Conservation (phyloP, 1,140 invertebrate species). For the Drosophila seguyi region DNA sequence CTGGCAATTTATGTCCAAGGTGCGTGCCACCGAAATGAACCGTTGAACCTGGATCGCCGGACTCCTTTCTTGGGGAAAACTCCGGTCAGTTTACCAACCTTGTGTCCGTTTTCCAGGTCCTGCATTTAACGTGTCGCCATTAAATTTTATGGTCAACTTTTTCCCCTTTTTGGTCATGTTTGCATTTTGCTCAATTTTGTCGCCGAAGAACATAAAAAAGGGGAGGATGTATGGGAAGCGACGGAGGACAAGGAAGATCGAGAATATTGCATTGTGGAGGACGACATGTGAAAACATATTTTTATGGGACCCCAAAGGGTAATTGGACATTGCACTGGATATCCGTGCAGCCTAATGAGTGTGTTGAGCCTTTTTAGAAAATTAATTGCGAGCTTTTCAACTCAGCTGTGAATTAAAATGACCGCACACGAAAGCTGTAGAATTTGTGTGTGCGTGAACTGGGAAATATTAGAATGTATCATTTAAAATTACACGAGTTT, state of each 20-base stretch:
- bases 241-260: conserved; percentile 6
- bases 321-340: conserved; percentile 48
- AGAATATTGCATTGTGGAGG: conserved; percentile 48
- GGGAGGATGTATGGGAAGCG: not conserved
- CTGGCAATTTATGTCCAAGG: conserved; percentile 57
- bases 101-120: conserved; percentile 22
- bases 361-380: conserved; percentile 59
- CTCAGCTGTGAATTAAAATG: conserved; percentile 44
- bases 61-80: conserved; percentile 41
- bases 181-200: conserved; percentile 61
- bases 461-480: not conserved
- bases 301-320: conserved; percentile 60
- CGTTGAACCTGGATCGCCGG: conserved; percentile 45
- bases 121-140: conserved; percentile 54
- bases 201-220: conserved; percentile 50
- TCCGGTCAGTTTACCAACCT: conserved; percentile 36
- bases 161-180: conserved; percentile 35
- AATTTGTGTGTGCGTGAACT: not conserved
- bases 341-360: conserved; percentile 53
- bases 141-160: conserved; percentile 57
- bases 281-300: conserved; percentile 62
- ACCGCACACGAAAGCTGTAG: not conserved
- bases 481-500: not conserved
- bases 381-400: conserved; percentile 59
- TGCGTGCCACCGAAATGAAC: conserved; percentile 59